phyloP scores from a whole-genome alignment of 35 echinoderm and acorn worm genomes.

The Acanthaster planci region DNA sequence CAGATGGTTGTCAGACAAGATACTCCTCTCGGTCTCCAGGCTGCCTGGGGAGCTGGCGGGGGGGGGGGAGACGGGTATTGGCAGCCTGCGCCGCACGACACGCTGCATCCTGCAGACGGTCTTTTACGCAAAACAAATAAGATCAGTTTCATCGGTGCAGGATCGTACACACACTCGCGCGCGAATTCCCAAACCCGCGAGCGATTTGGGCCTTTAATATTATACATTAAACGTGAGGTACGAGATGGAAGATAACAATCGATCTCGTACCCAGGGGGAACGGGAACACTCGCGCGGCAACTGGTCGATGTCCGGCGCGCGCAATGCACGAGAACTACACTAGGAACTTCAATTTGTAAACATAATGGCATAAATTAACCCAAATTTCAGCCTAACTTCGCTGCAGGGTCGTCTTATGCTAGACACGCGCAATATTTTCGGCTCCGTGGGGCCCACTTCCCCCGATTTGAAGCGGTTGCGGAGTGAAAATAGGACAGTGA shows the following conservation, averaged over 20 bases:
- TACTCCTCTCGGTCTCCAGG: background rate
- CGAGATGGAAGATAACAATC: constrained; percentile 20
- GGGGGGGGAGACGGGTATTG: too few relatives aligned
- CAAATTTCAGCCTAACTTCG: background rate
- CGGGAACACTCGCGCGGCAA: background rate
- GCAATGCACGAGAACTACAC: background rate
- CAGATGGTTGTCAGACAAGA: constrained; percentile 26
- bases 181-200: background rate
- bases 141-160: background rate
- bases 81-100: too few relatives aligned
- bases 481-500: too few relatives aligned
- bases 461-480: too few relatives aligned
- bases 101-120: background rate
- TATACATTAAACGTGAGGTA: background rate
- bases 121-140: constrained; percentile 34
- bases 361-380: constrained; percentile 31
- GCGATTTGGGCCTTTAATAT: too few relatives aligned
- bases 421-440: too few relatives aligned
- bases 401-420: background rate
- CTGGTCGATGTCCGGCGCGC: background rate
- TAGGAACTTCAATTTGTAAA: background rate
- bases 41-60: too few relatives aligned
- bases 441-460: too few relatives aligned
- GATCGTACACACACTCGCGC: constrained; percentile 9
- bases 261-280: constrained; percentile 12